Conservation (phyloP, 1,140 invertebrate genomes). For the Stratiolaelaps scimitus region DNA sequence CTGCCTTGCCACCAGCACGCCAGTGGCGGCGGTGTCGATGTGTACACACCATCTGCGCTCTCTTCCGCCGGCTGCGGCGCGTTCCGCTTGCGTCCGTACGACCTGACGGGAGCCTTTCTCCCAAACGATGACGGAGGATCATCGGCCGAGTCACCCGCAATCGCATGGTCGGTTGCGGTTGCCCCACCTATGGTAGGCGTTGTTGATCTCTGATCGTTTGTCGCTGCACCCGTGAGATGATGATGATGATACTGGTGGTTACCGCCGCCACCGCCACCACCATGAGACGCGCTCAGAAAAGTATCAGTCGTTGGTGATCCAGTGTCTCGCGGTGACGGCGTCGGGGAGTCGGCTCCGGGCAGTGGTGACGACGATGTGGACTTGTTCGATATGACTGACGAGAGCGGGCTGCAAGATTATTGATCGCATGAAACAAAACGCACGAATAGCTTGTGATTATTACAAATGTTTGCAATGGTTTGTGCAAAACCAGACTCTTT, state of each 20-base stretch:
- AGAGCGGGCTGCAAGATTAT: background rate
- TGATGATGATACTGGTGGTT: too few relatives aligned
- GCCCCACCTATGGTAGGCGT: too few relatives aligned
- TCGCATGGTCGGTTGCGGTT: background rate
- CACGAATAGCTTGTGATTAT: background rate
- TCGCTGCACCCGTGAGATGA: too few relatives aligned
- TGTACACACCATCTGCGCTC: too few relatives aligned
- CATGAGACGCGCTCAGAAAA: too few relatives aligned
- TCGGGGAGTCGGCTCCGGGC: background rate
- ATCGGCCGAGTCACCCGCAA: background rate
- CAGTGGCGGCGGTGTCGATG: too few relatives aligned
- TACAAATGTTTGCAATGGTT: background rate
- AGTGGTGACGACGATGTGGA: constrained; percentile 18
- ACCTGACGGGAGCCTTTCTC: constrained; percentile 2
- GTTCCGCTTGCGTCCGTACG: constrained; percentile 6
- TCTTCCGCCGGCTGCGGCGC: background rate
- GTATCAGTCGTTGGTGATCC: too few relatives aligned
- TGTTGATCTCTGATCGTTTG: too few relatives aligned
- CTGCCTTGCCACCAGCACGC: too few relatives aligned
- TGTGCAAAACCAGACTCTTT: constrained; percentile 2
- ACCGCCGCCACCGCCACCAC: too few relatives aligned
- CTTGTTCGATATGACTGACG: constrained; percentile 5
- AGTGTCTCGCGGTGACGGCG: too few relatives aligned
- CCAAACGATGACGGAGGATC: constrained; percentile 15
- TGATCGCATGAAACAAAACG: background rate